Evolutionary conservation across 1,140 invertebrate genomes (phyloP), one percentile per base, ranked within the genome.

Genomic region (Formica selysi): DNA sequence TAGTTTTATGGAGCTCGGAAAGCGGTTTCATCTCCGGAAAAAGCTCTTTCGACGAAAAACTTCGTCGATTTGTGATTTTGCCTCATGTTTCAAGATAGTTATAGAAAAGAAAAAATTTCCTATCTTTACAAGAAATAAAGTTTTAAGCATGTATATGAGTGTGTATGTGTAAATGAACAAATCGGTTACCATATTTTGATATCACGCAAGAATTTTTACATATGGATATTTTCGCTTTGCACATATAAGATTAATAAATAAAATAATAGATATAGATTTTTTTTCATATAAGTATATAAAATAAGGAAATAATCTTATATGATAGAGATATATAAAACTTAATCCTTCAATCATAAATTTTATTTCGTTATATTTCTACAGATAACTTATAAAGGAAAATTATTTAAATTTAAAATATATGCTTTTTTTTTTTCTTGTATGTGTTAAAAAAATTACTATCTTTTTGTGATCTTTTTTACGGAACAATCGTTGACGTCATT

Each of bases 21-120:
- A 79, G 41, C 65, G n/a, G 16, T n/a, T 65, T 79, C n/a, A 36
- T 67, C 29, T 38, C 6, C 29, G 61, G 61, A 26, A 78, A 65
- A 79, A 79, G 41, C 61, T 51, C n/a, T 11, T 48, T 8, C 48
- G 4, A 51, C 48, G 16, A 19, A 3, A n/a, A 79, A 79, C 76
- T 67, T 79, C 1, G 41, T 78, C 61, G 64, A 48, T 67, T 36
- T 79, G 48, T 51, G 2, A n/a, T 13, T 44, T 78, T 16, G 10
- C 4, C 36, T 8, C 38, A 32, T 16, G 6, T 32, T 22, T 22
- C 22, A 22, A 22, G 22, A 22, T 22, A 22, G 22, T 22, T 22
- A 22, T 22, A 22, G 2, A 44, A 11, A 44, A 44, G 8, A 38
- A 19, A 13, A 64, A 38, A 5, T 64, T 62, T 32, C 44, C 1